Evolutionary conservation across 2,797 vertebrate species (phyloP).

Genomic region (Spinus pinus): DNA sequence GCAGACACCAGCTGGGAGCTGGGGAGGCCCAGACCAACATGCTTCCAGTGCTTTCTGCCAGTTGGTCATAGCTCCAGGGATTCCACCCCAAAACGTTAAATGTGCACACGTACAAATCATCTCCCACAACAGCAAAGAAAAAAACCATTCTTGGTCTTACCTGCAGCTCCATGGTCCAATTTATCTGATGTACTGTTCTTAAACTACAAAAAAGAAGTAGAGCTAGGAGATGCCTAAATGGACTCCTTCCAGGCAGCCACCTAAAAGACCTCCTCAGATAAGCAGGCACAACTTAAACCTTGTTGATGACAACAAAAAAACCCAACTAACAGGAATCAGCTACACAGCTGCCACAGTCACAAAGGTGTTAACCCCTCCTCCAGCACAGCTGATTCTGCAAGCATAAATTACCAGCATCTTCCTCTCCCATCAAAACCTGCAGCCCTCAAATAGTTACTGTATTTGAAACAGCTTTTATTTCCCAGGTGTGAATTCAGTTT

Average conservation of each 20-base stretch:
- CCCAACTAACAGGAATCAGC: not conserved
- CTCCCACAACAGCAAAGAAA: not conserved
- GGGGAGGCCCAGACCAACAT: not conserved
- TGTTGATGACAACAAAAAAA: not conserved
- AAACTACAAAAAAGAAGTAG: not conserved
- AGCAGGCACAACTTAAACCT: not conserved
- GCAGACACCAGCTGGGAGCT: not conserved
- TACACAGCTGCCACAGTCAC: not conserved
- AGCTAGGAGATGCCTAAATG: not conserved
- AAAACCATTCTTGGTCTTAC: not conserved
- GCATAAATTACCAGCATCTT: not conserved
- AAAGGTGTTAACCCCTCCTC: not conserved
- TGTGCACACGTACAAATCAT: fast-evolving
- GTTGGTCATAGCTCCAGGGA: fast-evolving
- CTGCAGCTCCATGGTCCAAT: not conserved
- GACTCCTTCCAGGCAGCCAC: not conserved
- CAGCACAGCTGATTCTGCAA: not conserved
- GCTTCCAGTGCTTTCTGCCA: not conserved
- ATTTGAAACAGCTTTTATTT: not conserved
- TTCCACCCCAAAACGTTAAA: not conserved
- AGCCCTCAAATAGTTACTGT: not conserved
- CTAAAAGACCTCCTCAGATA: not conserved
- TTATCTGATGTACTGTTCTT: not conserved
- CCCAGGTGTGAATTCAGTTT: not conserved
- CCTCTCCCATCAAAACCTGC: not conserved